Percentiles rank a stretch among this genome's conserved stretches.
Evolutionary conservation across 2,113 vertebrate species (phyloP).

Genomic region (Percopsis transmontana): DNA sequence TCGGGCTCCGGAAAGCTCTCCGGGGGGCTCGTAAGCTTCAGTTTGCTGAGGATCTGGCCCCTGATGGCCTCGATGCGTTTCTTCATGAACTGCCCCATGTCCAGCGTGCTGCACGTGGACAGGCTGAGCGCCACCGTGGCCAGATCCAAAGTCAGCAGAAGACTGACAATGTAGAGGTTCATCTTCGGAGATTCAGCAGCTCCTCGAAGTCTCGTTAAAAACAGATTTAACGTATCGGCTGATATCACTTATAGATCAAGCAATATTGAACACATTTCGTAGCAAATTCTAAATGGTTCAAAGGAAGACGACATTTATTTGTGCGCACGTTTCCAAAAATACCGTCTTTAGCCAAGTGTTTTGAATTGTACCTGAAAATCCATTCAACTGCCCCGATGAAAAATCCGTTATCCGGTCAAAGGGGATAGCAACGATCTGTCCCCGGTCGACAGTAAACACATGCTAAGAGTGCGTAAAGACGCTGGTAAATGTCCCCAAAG

Average conservation of each 20-base stretch:
- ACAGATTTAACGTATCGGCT: not conserved
- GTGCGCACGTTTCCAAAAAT: not conserved
- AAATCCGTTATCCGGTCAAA: conserved; percentile 38
- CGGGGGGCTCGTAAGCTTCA: conserved; percentile 91
- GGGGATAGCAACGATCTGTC: conserved; percentile 9
- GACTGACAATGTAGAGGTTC: conserved; percentile 87
- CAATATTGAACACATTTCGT: conserved; percentile 18
- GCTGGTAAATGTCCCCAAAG: conserved; percentile 5
- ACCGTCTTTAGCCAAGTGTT: not conserved
- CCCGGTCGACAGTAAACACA: conserved; percentile 18
- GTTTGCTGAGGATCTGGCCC: conserved; percentile 96
- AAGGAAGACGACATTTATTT: conserved; percentile 16
- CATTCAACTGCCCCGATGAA: conserved; percentile 44
- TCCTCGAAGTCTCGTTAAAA: not conserved
- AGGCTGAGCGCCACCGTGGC: conserved; percentile 86
- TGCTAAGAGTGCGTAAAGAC: conserved; percentile 26
- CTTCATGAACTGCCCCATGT: conserved; percentile 95
- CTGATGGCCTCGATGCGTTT: conserved; percentile 96
- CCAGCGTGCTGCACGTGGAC: conserved; percentile 96
- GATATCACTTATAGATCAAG: conserved; percentile 28
- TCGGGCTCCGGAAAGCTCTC: conserved; percentile 85
- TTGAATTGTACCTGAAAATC: conserved; percentile 49
- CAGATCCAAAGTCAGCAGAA: conserved; percentile 88
- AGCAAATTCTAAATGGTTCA: conserved; percentile 6
- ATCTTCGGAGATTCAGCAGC: conserved; percentile 75